phyloP scores from a whole-genome alignment of 2,113 vertebrate genomes.

The Ceyx margarethae region DNA sequence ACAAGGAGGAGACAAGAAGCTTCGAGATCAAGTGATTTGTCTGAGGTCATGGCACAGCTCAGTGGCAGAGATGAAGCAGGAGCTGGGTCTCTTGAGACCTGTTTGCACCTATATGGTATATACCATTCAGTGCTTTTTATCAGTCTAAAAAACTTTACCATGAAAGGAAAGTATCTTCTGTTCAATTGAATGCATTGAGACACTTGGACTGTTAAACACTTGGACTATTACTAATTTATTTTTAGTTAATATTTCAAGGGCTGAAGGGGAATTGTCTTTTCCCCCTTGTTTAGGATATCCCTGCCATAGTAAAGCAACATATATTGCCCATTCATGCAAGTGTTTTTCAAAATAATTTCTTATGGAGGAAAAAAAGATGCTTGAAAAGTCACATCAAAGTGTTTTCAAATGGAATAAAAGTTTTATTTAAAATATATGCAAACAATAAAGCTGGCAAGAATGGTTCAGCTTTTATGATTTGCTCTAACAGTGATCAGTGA shows the following conservation, averaged over 20 bases:
- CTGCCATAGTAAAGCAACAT: not conserved
- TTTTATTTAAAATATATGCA: slow-evolving; percentile 27
- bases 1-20: not conserved
- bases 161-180: not conserved
- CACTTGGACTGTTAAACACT: not conserved
- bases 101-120: not conserved
- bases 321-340: not conserved
- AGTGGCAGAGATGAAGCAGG: not conserved
- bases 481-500: slow-evolving; percentile 7
- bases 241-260: not conserved
- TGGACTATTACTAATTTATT: not conserved
- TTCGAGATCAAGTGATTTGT: not conserved
- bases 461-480: slow-evolving; percentile 35
- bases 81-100: not conserved
- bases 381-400: not conserved
- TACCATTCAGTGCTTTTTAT: not conserved
- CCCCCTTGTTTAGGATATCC: not conserved
- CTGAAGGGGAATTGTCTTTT: not conserved
- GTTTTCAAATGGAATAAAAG: slow-evolving; percentile 9
- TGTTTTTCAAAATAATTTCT: not conserved
- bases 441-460: slow-evolving; percentile 25
- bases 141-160: not conserved
- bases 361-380: not conserved
- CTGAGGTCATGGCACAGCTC: not conserved
- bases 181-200: not conserved